Evolutionary conservation across 2,888 invertebrate species (phyloP).

Genomic region (Psococerastis gibbosa): DNA sequence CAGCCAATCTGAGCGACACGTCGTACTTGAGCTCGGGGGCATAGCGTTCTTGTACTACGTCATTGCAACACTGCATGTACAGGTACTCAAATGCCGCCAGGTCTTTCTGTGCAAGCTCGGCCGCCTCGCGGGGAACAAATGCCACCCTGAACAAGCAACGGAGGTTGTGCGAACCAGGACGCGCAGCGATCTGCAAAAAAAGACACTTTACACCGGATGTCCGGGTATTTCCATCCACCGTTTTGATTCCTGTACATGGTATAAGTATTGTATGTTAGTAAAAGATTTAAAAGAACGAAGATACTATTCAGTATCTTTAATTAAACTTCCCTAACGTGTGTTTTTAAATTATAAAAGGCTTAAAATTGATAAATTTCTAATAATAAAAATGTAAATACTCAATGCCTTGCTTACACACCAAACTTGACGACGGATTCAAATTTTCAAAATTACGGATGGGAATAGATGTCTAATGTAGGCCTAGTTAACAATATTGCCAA

Average conservation of each 20-base stretch:
- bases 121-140: slow-evolving; percentile 74
- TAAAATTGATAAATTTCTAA: slow-evolving; percentile 1
- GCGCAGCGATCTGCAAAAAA: slow-evolving; percentile 38
- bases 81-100: slow-evolving; percentile 74
- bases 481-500: no score
- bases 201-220: no score
- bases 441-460: no score
- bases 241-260: no score
- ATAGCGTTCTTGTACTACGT: slow-evolving; percentile 79
- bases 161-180: slow-evolving; percentile 77
- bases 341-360: not conserved
- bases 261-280: no score
- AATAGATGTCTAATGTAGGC: no score
- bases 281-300: no score
- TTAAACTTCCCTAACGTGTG: not conserved
- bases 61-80: slow-evolving; percentile 79
- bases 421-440: not conserved
- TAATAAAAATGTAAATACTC: no score
- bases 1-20: slow-evolving; percentile 66
- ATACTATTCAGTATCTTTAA: no score
- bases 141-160: slow-evolving; percentile 76
- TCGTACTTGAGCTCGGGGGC: slow-evolving; percentile 79
- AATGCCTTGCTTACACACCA: no score
- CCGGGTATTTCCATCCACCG: no score
- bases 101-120: slow-evolving; percentile 64